Evolutionary conservation across 2,888 invertebrate species (phyloP), one percentile per base, ranked within the genome.

Genomic region (Nesidiocoris tenuis): DNA sequence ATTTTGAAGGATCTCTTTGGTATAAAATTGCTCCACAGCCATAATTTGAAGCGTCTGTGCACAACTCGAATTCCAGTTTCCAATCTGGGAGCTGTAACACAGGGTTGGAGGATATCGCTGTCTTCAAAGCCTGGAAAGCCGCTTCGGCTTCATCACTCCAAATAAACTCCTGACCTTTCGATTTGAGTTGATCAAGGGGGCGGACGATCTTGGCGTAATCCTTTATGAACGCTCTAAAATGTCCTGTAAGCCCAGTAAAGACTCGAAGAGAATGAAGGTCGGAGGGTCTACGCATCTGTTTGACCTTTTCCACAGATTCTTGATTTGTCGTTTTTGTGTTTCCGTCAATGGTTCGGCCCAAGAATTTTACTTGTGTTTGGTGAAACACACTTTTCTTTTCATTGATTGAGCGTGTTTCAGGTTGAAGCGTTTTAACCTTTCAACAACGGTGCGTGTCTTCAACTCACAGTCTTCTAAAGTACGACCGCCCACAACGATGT

Each of bases 51-150:
- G 67, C 67, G 19, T 67, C 67, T 5, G 7, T 67, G 17, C 67
- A 61, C 7, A 61, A 21, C 54, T 67, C 67, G 24, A 67, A 67
- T 39, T 2, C 39, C 19, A 56, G 54, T 18, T 56, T 56, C 54
- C 67, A 67, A 17, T 67, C 67, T n/a, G 67, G 67, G 7, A 67
- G 54, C 17, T 67, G 59, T 2, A 67, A 17, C n/a, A 63, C 19
- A 2, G 63, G 63, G 23, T 63, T 63, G 18, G 63, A 63, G 2
- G 63, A 9, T 5, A 18, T 63, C n/a, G 5, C 5, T 5, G 17
- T 17, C 9, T 16, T 17, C 19, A 63, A 18, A 12, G 19, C 2
- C 2, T 2, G 19, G 22, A 63, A 63, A 22, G 63, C 5, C 2
- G 5, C 22, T 18, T 63, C 63, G 5, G 63, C 63, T 19, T 63